A percentile compares a stretch with the other conserved stretches of the same genome.
phyloP scores from a whole-genome alignment of 1,140 invertebrate species.

The Trichoplusia ni region DNA sequence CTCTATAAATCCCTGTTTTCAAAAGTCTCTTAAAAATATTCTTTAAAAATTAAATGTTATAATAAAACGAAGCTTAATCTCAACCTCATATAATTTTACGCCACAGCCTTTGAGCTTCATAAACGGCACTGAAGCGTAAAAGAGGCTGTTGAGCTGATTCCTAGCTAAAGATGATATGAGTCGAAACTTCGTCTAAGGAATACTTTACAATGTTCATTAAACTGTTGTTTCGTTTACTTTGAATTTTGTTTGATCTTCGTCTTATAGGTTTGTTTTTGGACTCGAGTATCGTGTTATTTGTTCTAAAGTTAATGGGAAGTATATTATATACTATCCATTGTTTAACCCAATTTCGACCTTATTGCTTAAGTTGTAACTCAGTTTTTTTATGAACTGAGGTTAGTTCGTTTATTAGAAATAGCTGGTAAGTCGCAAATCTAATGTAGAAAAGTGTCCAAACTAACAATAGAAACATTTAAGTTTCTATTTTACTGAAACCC shows the following conservation, averaged over 20 bases:
- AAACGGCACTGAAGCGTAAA: slow-evolving; percentile 9
- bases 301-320: too few species aligned
- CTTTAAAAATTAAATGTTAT: too few species aligned
- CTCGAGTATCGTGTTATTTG: too few species aligned
- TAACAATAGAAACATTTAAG: not conserved
- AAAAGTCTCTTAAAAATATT: too few species aligned
- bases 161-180: slow-evolving; percentile 13
- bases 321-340: too few species aligned
- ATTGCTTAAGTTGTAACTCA: too few species aligned
- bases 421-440: slow-evolving; percentile 12
- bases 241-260: too few species aligned
- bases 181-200: slow-evolving; percentile 8
- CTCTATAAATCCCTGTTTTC: too few species aligned
- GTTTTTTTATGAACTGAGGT: too few species aligned
- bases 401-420: too few species aligned
- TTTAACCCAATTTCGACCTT: too few species aligned
- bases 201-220: not conserved
- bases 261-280: too few species aligned
- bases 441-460: not conserved
- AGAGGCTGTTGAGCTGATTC: not conserved
- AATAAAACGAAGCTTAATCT: not conserved
- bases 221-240: not conserved
- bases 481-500: not conserved
- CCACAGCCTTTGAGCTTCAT: slow-evolving; percentile 5
- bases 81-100: not conserved